Evolutionary conservation across 2,888 invertebrate genomes (phyloP).

Genomic region (Koerneria pararmatus): DNA sequence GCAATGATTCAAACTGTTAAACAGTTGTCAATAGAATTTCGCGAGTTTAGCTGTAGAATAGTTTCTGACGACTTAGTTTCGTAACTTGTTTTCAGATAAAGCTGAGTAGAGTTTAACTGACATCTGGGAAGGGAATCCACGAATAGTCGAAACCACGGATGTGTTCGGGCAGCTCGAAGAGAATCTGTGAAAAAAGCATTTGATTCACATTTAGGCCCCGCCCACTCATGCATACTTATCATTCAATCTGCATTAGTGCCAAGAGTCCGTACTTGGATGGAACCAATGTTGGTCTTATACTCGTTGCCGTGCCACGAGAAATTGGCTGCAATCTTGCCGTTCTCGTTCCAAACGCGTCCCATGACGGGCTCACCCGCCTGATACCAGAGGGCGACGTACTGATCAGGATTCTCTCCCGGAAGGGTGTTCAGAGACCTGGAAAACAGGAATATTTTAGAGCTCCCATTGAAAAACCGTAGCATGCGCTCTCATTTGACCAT

Average conservation of each 20-base stretch:
- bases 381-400: slow-evolving; percentile 56
- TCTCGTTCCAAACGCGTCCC: slow-evolving; percentile 55
- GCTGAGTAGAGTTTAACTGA: too few species aligned
- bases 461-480: too few species aligned
- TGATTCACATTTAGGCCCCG: not conserved
- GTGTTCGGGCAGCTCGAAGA: slow-evolving; percentile 45
- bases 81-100: too few species aligned
- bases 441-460: too few species aligned
- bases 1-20: not conserved
- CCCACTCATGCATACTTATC: too few species aligned
- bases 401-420: slow-evolving; percentile 47
- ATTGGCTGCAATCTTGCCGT: slow-evolving; percentile 50
- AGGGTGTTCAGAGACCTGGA: slow-evolving; percentile 42
- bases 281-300: slow-evolving; percentile 47
- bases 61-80: too few species aligned
- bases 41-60: too few species aligned
- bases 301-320: slow-evolving; percentile 51
- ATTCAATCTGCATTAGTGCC: too few species aligned
- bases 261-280: slow-evolving; percentile 36
- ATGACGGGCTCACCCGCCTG: slow-evolving; percentile 49
- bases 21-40: too few species aligned
- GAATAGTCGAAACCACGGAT: slow-evolving; percentile 55
- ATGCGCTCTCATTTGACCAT: too few species aligned
- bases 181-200: slow-evolving; percentile 28
- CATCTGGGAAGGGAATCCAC: slow-evolving; percentile 48